Evolutionary conservation across 1,140 invertebrate genomes (phyloP), one percentile per base, ranked within the genome.

Genomic region (Plectrocnemia conspersa): DNA sequence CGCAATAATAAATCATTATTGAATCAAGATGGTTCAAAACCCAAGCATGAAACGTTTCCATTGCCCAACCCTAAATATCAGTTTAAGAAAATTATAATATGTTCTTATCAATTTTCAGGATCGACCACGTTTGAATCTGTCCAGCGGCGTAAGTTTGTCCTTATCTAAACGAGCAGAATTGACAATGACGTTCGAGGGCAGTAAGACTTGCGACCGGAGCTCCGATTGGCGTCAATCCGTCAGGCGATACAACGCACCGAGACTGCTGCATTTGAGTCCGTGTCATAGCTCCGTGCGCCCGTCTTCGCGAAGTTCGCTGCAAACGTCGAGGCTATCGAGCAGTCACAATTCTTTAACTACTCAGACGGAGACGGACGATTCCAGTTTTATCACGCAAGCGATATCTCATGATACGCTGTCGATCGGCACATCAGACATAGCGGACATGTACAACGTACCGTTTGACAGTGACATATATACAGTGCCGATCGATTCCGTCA

Each of bases 381-480:
- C 87, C 3, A 88, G 81, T 58, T 91, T 91, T 63, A 91, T 91
- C 42, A 89, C 86, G 1, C 88, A 88, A 62, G 88, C 87, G 13
- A 88, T 89, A 76, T 89, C 86, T 0, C 87, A 89, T 60, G 87
- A 89, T 62, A 83, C 85, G 0, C 68, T 89, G 7, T 79, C 79
- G 0, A 76, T 78, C 15, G 73, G 76, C 46, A 80, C 80, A 4
- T 80, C 79, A 57, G 83, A 86, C 57, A 88, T 88, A 22, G 84
- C 83, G 22, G 88, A 90, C 64, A 82, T 89, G 74, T 90, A 90
- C 65, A 90, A 88, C 70, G 88, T 90, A 33, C 88, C 88, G 33
- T 86, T 88, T 59, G 87, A 89, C 59, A 88, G 86, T 64, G 88
- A 91, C 64, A 88, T 90, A 57, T 91, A 91, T 64, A 86, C 88